Conservation (phyloP, 2,113 vertebrate species). For the Arvicanthis niloticus region DNA sequence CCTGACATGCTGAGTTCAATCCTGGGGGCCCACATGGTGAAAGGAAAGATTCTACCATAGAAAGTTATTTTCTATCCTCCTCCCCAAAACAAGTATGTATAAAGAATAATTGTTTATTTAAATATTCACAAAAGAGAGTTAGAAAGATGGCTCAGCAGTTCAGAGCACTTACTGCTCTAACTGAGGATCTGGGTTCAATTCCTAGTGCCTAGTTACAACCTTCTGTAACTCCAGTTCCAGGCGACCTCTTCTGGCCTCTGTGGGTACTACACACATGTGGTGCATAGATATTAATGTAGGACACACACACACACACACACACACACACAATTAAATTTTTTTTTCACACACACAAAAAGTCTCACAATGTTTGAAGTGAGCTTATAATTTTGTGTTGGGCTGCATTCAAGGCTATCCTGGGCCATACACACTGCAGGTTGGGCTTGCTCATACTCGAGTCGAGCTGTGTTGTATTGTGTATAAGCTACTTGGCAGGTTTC, state of each 20-base stretch:
- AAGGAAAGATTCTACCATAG: not conserved
- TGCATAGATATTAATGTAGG: not conserved
- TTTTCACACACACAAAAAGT: not conserved
- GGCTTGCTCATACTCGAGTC: not conserved
- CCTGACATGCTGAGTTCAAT: not conserved
- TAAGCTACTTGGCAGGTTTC: not conserved
- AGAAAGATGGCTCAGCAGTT: not conserved
- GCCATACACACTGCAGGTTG: not conserved
- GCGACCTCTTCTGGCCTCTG: not conserved
- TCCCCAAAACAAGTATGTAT: not conserved
- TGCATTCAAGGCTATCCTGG: not conserved
- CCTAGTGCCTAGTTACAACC: not conserved
- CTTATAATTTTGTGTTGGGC: no score
- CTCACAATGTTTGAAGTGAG: not conserved
- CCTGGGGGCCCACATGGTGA: not conserved
- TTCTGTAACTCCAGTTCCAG: not conserved
- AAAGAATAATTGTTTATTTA: not conserved
- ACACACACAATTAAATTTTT: not conserved
- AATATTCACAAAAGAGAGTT: not conserved
- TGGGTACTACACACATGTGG: not conserved
- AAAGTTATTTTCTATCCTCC: not conserved
- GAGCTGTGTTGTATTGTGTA: rapidly evolving
- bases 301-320: not conserved
- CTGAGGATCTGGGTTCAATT: not conserved
- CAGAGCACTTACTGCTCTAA: not conserved